Evolutionary conservation across 2,113 vertebrate species (phyloP).

Genomic region (Poeciliopsis retropinna): DNA sequence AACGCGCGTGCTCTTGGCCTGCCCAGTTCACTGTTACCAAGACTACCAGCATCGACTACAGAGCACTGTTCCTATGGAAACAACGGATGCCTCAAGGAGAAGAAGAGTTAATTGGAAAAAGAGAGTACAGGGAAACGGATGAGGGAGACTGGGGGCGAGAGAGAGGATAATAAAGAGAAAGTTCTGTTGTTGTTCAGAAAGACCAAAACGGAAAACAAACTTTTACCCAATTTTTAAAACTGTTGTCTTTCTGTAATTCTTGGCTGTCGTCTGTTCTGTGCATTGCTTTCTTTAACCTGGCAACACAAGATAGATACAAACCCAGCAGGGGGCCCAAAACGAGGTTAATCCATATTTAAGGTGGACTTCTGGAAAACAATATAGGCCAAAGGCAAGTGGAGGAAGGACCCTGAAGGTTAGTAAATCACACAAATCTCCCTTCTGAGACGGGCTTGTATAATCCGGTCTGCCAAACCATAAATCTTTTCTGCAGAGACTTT

Average conservation of each 20-base stretch:
- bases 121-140: slow-evolving; percentile 60
- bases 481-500: not conserved
- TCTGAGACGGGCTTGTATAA: not conserved
- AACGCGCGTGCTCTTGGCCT: slow-evolving; percentile 36
- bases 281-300: slow-evolving; percentile 20
- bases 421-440: slow-evolving; percentile 29
- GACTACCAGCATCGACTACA: slow-evolving; percentile 74
- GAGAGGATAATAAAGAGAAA: slow-evolving; percentile 32
- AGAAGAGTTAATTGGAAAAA: slow-evolving; percentile 75
- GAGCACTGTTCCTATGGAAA: slow-evolving; percentile 80
- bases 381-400: slow-evolving; percentile 28
- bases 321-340: not conserved
- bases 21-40: slow-evolving; percentile 67
- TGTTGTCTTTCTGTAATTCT: not conserved
- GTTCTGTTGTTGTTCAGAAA: slow-evolving; percentile 35
- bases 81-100: slow-evolving; percentile 77
- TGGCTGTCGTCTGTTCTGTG: not conserved
- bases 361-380: slow-evolving; percentile 35
- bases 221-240: not conserved
- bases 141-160: slow-evolving; percentile 45
- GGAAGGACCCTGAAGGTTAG: slow-evolving; percentile 29
- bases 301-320: slow-evolving; percentile 5
- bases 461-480: not conserved
- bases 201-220: not conserved
- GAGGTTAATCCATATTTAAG: slow-evolving; percentile 35